These are phyloP conservation scores for Bimastos eiseni DNA, from an alignment of 2,888 invertebrate species.

Conservation along the genomic window DNA sequence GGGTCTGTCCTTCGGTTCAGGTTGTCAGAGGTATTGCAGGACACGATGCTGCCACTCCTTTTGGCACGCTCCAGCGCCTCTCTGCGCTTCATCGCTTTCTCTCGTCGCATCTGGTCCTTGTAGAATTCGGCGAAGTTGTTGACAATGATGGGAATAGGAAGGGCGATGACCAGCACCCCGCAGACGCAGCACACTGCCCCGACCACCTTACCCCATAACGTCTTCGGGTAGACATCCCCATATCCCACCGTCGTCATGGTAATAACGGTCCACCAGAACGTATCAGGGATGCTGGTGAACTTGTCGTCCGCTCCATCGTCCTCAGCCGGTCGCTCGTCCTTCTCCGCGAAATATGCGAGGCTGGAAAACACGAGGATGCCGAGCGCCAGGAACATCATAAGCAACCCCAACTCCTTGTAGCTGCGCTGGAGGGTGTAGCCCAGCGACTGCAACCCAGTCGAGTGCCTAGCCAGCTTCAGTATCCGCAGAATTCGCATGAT, in stretches of 20 bases:
- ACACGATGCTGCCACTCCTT: conserved; percentile 94
- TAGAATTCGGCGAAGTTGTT: conserved; percentile 99
- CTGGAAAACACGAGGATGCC: conserved; percentile 98
- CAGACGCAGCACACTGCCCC: conserved; percentile 99
- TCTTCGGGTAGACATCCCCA: conserved; percentile 96
- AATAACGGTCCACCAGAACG: conserved; percentile 99
- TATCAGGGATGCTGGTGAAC: conserved; percentile 97
- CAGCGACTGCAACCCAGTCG: conserved; percentile 91
- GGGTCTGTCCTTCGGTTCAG: background rate
- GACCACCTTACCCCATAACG: conserved; percentile 97
- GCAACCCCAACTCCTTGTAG: conserved; percentile 93
- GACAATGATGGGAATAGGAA: conserved; percentile 99
- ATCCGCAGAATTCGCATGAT: conserved; percentile 67
- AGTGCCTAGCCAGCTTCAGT: conserved; percentile 79
- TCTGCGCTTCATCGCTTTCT: conserved; percentile 93
- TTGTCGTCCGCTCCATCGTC: conserved; percentile 94
- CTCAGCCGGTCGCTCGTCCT: conserved; percentile 93
- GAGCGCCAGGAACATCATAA: conserved; percentile 98
- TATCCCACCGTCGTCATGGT: conserved; percentile 80
- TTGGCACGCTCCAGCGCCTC: conserved; percentile 96
- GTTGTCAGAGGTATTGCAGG: conserved; percentile 56
- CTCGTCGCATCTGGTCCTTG: conserved; percentile 98
- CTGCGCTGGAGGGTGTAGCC: conserved; percentile 97
- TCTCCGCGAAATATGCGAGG: conserved; percentile 98
- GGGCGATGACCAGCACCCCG: conserved; percentile 99